Conservation (phyloP, 2,888 invertebrate genomes). For the Epistrophe eligans region DNA sequence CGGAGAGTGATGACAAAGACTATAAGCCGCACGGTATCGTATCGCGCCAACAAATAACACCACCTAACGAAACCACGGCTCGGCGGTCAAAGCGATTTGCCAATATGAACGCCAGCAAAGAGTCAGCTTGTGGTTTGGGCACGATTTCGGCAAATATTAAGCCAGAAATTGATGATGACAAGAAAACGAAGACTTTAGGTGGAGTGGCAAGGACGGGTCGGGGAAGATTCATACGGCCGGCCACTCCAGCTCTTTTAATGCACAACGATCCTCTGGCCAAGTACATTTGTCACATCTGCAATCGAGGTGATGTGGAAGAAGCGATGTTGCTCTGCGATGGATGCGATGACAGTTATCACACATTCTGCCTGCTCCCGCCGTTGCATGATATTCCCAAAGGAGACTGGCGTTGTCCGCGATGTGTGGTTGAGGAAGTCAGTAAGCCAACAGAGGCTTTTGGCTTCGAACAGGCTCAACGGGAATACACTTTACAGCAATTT, state of each 20-base stretch:
- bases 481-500: constrained; percentile 97
- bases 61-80: constrained; percentile 87
- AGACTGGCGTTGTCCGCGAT: constrained; percentile 98
- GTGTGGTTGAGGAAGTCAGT: constrained; percentile 95
- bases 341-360: constrained; percentile 99
- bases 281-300: constrained; percentile 97
- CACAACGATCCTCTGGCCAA: constrained; percentile 89
- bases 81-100: constrained; percentile 86
- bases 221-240: constrained; percentile 47
- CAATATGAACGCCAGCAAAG: constrained; percentile 83
- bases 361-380: constrained; percentile 97
- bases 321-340: constrained; percentile 98
- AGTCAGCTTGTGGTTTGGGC: constrained; percentile 81
- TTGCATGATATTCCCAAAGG: constrained; percentile 96
- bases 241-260: constrained; percentile 78
- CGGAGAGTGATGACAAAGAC: constrained; percentile 86
- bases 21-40: constrained; percentile 90
- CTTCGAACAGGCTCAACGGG: constrained; percentile 97
- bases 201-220: constrained; percentile 12
- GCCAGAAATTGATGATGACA: constrained; percentile 36
- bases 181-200: constrained; percentile 33
- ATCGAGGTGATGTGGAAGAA: constrained; percentile 96
- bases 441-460: constrained; percentile 98
- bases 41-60: constrained; percentile 88
- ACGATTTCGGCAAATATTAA: constrained; percentile 78